A percentile compares a stretch with the other conserved stretches of the same genome.
Conservation (phyloP, 2,113 vertebrate genomes). For the Laticauda colubrina region DNA sequence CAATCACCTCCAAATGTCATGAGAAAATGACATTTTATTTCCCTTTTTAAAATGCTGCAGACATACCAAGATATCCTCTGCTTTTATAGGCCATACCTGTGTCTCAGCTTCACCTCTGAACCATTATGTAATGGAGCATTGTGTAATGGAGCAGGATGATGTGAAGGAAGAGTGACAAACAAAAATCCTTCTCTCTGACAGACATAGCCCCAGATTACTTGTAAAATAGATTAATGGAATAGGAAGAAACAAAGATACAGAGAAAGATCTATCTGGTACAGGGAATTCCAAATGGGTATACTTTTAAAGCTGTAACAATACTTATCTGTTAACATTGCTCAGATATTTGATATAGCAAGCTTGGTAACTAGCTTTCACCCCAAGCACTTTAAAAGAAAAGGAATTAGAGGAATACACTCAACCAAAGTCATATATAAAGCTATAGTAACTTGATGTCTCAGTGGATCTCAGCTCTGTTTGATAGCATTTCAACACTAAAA, state of each 20-base stretch:
- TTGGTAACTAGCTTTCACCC: background rate
- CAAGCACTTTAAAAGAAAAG: background rate
- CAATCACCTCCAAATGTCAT: constrained; percentile 8
- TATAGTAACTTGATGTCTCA: background rate
- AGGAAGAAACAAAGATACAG: background rate
- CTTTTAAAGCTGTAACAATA: background rate
- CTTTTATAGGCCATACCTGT: background rate
- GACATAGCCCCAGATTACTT: background rate
- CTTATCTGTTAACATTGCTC: background rate
- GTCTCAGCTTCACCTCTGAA: background rate
- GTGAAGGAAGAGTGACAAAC: background rate
- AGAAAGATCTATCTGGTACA: background rate
- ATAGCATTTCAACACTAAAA: background rate
- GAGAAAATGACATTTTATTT: constrained; percentile 7
- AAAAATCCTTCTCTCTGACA: background rate
- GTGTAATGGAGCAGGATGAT: background rate
- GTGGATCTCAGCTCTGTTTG: background rate
- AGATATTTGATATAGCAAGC: background rate
- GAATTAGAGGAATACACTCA: background rate
- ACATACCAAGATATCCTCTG: background rate
- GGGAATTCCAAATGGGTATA: background rate
- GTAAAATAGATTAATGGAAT: background rate
- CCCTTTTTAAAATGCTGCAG: constrained; percentile 17
- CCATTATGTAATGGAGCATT: background rate
- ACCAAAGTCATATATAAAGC: background rate